Evolutionary conservation across 2,888 invertebrate genomes (phyloP), one percentile per base, ranked within the genome.

Genomic region (Acleris laterana): DNA sequence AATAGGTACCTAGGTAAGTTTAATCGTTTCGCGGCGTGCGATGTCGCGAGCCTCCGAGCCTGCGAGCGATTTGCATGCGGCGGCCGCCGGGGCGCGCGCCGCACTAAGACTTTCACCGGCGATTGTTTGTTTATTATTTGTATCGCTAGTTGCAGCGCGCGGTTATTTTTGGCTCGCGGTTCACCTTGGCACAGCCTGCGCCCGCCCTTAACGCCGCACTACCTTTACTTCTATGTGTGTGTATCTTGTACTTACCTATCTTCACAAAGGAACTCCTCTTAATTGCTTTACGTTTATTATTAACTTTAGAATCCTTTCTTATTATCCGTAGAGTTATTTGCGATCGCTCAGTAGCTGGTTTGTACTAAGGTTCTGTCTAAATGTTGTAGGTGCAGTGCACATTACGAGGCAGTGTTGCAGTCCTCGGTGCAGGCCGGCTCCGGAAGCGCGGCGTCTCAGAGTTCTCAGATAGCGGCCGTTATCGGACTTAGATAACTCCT

Each of bases 141-240:
- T 48, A 60, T 65, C 59, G 64, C 59, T 63, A 59, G 59, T 32
- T 51, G 38, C 32, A 32, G 48, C 69, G 69, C 65, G 62, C 68
- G 72, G 86, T 81, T 88, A 87, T 88, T 87, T 86, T 83, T 84
- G 79, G 82, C 69, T 71, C 77, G 83, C 74, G 77, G 88, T 85
- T 87, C 80, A 86, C 87, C 87, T 87, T 87, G 88, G 80, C 76
- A 74, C 76, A 75, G 78, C 76, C 78, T 78, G 63, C 73, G 71
- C 67, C 77, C 74, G 76, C 25, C 32, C 50, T 5, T 13, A 22
- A 28, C 25, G n/a, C 11, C 51, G 28, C 52, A 7, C 28, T 52
- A 25, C 52, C n/a, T 28, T 7, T 25, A 25, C 25, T 25, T 25
- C n/a, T 25, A n/a, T 9, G n/a, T 52, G 52, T 32, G 38, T 17